phyloP scores from a whole-genome alignment of 2,888 invertebrate species.

The Luffia ferchaultella region DNA sequence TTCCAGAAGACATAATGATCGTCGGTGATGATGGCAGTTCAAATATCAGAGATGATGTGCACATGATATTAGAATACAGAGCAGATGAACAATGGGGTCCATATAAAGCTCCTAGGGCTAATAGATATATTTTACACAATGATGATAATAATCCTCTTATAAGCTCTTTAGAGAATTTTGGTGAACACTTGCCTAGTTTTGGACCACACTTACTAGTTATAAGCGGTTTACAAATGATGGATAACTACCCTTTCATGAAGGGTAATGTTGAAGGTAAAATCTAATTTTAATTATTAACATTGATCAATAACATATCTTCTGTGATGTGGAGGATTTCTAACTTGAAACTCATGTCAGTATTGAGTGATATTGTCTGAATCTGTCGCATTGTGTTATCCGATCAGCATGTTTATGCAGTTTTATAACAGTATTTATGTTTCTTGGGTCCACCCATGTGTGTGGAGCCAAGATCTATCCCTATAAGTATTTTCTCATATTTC shows the following conservation, averaged over 20 bases:
- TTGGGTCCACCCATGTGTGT: no score
- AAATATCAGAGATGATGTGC: conserved; percentile 74
- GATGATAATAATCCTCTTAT: conserved; percentile 81
- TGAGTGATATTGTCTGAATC: no score
- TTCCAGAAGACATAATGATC: conserved; percentile 68
- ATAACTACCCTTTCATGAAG: conserved; percentile 76
- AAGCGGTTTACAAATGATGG: conserved; percentile 90
- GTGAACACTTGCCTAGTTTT: conserved; percentile 65
- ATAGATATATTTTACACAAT: conserved; percentile 85
- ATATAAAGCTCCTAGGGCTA: conserved; percentile 77
- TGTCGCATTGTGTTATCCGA: no score
- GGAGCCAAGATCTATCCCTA: no score
- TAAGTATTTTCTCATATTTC: no score
- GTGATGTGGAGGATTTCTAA: no score
- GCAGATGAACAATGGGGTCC: conserved; percentile 80
- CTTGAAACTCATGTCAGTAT: no score
- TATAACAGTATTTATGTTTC: no score
- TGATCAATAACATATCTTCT: no score
- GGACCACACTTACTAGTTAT: conserved; percentile 79
- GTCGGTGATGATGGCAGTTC: conserved; percentile 71
- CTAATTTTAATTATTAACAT: no score
- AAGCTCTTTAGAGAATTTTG: conserved; percentile 76
- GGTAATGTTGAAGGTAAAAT: conserved; percentile 54
- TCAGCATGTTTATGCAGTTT: no score
- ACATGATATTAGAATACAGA: conserved; percentile 83